These are phyloP conservation scores for Erebia palarica DNA, from an alignment of 2,888 invertebrate genomes.

Conservation along the genomic window DNA sequence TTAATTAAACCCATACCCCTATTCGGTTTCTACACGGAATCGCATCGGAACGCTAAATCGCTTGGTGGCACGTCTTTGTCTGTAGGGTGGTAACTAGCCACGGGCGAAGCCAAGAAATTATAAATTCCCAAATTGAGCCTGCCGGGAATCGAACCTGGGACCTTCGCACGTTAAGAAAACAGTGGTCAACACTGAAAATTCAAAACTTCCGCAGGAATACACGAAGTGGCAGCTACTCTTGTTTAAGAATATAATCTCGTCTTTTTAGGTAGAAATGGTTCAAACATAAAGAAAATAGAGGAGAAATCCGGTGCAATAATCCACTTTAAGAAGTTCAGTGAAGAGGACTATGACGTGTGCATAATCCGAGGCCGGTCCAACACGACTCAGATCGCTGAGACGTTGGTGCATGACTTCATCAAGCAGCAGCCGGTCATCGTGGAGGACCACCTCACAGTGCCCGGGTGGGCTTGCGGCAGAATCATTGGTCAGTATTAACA, in stretches of 20 bases:
- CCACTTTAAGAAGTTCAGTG: slow-evolving; percentile 75
- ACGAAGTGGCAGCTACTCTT: too few relatives aligned
- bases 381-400: slow-evolving; percentile 87
- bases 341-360: slow-evolving; percentile 85
- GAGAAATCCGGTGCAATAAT: slow-evolving; percentile 86
- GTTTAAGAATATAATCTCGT: neutral
- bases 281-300: slow-evolving; percentile 89
- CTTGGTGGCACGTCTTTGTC: too few relatives aligned
- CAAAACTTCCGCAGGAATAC: too few relatives aligned
- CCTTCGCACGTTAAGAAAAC: too few relatives aligned
- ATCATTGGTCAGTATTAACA: slow-evolving; percentile 84
- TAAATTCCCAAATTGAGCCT: too few relatives aligned
- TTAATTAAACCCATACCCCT: too few relatives aligned
- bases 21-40: too few relatives aligned
- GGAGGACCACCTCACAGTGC: slow-evolving; percentile 86
- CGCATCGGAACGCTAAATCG: too few relatives aligned
- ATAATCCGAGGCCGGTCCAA: slow-evolving; percentile 87
- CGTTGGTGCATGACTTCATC: slow-evolving; percentile 84
- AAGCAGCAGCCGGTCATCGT: slow-evolving; percentile 87
- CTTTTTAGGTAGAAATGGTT: slow-evolving; percentile 85
- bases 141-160: too few relatives aligned
- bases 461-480: slow-evolving; percentile 85
- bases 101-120: too few relatives aligned
- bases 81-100: too few relatives aligned
- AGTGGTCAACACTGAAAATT: too few relatives aligned